phyloP scores from a whole-genome alignment of 2,113 vertebrate genomes.

The Notothenia rossii region DNA sequence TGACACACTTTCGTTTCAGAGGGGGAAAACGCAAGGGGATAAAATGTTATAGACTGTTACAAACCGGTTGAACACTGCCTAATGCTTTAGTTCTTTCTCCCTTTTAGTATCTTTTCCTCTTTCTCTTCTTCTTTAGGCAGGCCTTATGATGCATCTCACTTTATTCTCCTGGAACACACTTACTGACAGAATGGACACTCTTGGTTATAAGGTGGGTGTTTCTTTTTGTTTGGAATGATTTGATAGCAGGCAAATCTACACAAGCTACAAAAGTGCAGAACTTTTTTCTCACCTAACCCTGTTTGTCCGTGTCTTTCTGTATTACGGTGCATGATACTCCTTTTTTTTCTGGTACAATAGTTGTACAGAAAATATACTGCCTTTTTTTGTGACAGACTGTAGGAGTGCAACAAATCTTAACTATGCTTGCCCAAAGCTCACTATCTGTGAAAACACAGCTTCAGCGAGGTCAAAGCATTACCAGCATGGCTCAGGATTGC shows the following conservation, averaged over 20 bases:
- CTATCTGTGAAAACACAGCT: conserved; percentile 38
- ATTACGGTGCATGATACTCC: not conserved
- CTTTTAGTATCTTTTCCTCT: conserved; percentile 49
- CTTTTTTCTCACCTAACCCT: not conserved
- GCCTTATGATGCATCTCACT: conserved; percentile 50
- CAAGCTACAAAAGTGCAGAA: conserved; percentile 10
- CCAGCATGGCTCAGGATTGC: conserved; percentile 17
- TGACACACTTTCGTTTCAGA: conserved; percentile 78
- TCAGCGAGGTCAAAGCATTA: conserved; percentile 25
- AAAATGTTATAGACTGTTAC: conserved; percentile 80
- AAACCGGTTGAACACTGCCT: conserved; percentile 61
- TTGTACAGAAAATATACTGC: conserved; percentile 7
- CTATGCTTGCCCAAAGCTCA: conserved; percentile 40
- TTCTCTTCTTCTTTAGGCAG: conserved; percentile 49
- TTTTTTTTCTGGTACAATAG: not conserved
- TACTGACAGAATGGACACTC: conserved; percentile 56
- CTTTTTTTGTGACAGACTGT: conserved; percentile 31
- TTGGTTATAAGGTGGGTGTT: conserved; percentile 39
- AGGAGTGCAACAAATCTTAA: conserved; percentile 4
- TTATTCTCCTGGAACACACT: conserved; percentile 56
- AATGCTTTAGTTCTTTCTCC: conserved; percentile 42
- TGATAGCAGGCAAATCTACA: conserved; percentile 6
- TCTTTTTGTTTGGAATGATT: conserved; percentile 20
- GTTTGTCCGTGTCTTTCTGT: not conserved
- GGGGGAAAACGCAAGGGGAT: conserved; percentile 73